Evolutionary conservation across 2,888 invertebrate genomes (phyloP).

Genomic region (Labia minor): DNA sequence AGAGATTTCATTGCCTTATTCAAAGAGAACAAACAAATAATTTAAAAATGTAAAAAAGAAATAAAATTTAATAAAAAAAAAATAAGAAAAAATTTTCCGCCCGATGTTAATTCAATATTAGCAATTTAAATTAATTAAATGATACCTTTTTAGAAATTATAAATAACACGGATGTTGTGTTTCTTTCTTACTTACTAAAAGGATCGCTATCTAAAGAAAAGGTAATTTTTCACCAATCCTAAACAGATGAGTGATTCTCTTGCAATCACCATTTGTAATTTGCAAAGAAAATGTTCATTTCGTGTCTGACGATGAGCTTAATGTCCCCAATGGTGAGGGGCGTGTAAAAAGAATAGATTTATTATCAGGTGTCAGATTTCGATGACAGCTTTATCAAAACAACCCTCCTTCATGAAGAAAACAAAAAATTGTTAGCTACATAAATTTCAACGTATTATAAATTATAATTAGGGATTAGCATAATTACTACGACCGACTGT

Average conservation of each 20-base stretch:
- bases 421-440: slow-evolving; percentile 8
- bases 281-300: neutral
- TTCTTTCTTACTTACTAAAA: neutral
- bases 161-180: neutral
- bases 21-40: too few species aligned
- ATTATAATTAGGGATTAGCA: slow-evolving; percentile 5
- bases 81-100: too few species aligned
- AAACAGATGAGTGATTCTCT: neutral
- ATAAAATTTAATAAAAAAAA: too few species aligned
- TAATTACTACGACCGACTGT: slow-evolving; percentile 7
- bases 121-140: too few species aligned
- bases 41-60: too few species aligned
- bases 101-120: too few species aligned
- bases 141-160: neutral
- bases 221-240: neutral
- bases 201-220: neutral
- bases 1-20: too few species aligned
- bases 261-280: slow-evolving; percentile 8
- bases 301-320: neutral
- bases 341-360: neutral
- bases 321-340: neutral
- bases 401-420: neutral
- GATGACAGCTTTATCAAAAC: slow-evolving; percentile 13
- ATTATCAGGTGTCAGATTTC: slow-evolving; percentile 13
- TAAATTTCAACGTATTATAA: slow-evolving; percentile 8